phyloP scores from a whole-genome alignment of 2,888 invertebrate genomes.

The Adelognathus sp. region DNA sequence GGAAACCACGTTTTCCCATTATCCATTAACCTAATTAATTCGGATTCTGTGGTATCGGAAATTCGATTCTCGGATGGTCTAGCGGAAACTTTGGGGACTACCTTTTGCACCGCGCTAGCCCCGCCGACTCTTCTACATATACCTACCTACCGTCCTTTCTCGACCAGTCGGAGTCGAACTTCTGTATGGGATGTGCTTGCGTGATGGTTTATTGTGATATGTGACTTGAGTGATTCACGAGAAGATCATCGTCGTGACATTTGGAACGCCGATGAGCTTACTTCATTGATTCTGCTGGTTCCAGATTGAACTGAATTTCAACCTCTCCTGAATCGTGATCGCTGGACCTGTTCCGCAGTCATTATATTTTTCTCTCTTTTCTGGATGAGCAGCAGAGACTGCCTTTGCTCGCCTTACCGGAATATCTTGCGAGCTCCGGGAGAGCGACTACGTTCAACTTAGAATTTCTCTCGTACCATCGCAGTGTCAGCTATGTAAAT shows the following conservation, averaged over 20 bases:
- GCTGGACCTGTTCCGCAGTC: too few species aligned
- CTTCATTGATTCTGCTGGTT: too few species aligned
- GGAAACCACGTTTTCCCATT: conserved; percentile 75
- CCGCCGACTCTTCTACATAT: conserved; percentile 12
- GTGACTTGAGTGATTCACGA: conserved; percentile 27
- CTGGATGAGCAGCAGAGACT: too few species aligned
- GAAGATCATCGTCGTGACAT: conserved; percentile 14
- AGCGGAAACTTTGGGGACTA: conserved; percentile 40
- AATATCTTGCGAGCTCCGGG: too few species aligned
- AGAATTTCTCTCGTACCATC: too few species aligned
- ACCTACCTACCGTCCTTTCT: not conserved
- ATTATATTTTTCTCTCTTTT: too few species aligned
- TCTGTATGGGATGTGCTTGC: conserved; percentile 2
- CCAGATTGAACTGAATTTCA: too few species aligned
- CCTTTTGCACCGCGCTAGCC: conserved; percentile 10
- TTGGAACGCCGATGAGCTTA: conserved; percentile 25
- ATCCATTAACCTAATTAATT: conserved; percentile 79
- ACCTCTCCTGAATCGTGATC: too few species aligned
- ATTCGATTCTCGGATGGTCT: conserved; percentile 57
- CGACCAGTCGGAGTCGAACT: conserved; percentile 37
- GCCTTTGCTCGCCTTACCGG: too few species aligned
- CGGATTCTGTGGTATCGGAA: conserved; percentile 73
- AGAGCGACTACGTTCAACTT: too few species aligned
- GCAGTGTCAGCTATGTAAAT: too few species aligned
- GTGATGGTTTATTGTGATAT: conserved; percentile 3